Base-by-base conservation (phyloP, 35 echinoderm and acorn worm species). In the Patiria miniata region DNA sequence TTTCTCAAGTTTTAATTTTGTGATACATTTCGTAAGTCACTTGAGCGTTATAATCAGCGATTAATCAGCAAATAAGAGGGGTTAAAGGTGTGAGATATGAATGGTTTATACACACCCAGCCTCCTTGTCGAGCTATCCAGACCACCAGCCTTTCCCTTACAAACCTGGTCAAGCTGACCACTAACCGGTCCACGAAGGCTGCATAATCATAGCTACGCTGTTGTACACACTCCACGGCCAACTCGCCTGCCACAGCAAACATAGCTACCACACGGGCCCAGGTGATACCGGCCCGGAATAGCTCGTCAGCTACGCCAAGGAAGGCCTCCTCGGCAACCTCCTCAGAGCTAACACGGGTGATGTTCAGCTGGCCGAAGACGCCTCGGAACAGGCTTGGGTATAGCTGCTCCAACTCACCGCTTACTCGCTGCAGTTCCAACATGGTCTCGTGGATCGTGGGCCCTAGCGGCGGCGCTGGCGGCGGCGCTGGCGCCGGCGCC, bases 81-180 rank as follows among this genome's bases (percentile, higher is more conserved):
- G 0, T 12, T 2, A 73, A 68, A 68, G 18, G 29, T 10, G 4
- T 4, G 42, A 12, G 42, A 4, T 47, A 6, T 12, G 12, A 12
- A 12, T 47, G 42, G 61, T 3, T 8, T 69, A 47, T 54, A 60
- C 87, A n/a, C 32, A 90, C 88, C 88, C 88, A 90, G 30, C 88
- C 88, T 39, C 88, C 88, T 84, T 84, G 80, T 26, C 77, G 39
- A 34, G 81, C 73, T 37, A 90, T 90, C 88, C 88, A 90, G 9
- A 39, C 36, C 8, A 68, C 80, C 14, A 90, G 56, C 34, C 68
- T 61, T 18, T 84, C 69, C 26, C 81, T 3, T 29, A 90, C 88
- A 37, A 90, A 90, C 39, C 77, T 78, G 21, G 39, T 61, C 6
- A 90, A 39, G 14, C 80, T 50, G 3, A 57, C 68, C 21, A 90